Evolutionary conservation across 1,140 invertebrate genomes (phyloP).

Genomic region (Teleopsis dalmanni): DNA sequence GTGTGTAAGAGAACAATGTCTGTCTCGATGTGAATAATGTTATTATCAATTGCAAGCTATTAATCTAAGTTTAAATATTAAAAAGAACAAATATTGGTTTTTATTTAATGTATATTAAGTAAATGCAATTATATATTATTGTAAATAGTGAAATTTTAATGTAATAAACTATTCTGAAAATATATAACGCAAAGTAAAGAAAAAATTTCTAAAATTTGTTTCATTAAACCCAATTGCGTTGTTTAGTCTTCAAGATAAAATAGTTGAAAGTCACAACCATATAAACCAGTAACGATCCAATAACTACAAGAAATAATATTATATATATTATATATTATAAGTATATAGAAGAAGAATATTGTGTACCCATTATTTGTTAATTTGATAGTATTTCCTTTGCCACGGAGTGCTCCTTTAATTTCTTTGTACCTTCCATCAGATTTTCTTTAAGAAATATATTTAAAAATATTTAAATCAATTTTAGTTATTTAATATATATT

Average conservation of each 20-base stretch:
- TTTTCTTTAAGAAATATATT: constrained; percentile 15
- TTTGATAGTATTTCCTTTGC: constrained; percentile 31
- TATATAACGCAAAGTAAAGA: no score
- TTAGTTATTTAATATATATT: neutral
- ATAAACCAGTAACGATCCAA: constrained; percentile 35
- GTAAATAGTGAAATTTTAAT: no score
- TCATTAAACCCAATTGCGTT: no score
- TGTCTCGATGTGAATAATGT: no score
- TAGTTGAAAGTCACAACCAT: constrained; percentile 34
- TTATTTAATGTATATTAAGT: no score
- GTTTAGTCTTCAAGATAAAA: constrained; percentile 19
- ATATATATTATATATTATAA: neutral
- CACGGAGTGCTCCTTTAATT: constrained; percentile 27
- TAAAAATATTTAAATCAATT: neutral
- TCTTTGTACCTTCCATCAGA: constrained; percentile 25
- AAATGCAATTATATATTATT: no score
- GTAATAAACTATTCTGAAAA: no score
- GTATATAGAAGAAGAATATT: neutral
- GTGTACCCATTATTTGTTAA: constrained; percentile 35
- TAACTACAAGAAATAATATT: constrained; percentile 17
- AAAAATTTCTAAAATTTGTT: no score
- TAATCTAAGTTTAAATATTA: no score
- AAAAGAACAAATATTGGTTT: no score
- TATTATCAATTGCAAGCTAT: no score
- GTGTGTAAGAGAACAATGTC: no score